Evolutionary conservation across 2,888 invertebrate species (phyloP).

Genomic region (Sarcophaga subvicina): DNA sequence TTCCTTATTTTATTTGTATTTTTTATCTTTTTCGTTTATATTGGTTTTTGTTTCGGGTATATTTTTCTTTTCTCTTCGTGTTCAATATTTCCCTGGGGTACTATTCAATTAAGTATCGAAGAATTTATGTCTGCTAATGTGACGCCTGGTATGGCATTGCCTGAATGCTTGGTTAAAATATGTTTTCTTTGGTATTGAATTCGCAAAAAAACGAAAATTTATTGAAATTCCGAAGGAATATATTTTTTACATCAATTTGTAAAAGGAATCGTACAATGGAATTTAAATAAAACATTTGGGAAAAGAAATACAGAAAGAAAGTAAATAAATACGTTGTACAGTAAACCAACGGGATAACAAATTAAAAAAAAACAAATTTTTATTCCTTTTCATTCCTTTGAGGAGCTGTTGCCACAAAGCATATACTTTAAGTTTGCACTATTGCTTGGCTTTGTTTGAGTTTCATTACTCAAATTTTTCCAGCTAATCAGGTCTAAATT

Average conservation of each 20-base stretch:
- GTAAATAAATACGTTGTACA: not conserved
- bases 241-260: not conserved
- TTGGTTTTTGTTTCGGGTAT: constrained; percentile 37
- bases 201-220: constrained; percentile 14
- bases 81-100: constrained; percentile 63
- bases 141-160: constrained; percentile 6
- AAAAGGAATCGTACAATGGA: not conserved
- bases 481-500: too few species aligned
- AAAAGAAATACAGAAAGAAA: too few species aligned
- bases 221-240: constrained; percentile 23
- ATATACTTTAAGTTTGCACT: too few species aligned
- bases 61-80: constrained; percentile 22
- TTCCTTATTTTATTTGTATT: constrained; percentile 16
- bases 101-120: constrained; percentile 64
- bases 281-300: not conserved
- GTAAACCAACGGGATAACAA: not conserved
- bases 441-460: too few species aligned
- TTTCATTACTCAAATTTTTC: too few species aligned
- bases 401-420: too few species aligned
- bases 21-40: constrained; percentile 34
- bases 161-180: constrained; percentile 19
- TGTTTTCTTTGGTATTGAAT: constrained; percentile 27
- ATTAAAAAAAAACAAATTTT: not conserved
- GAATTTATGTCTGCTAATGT: constrained; percentile 63
- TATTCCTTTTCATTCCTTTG: too few species aligned